Evolutionary conservation across 2,113 vertebrate genomes (phyloP).

Genomic region (Riparia riparia): DNA sequence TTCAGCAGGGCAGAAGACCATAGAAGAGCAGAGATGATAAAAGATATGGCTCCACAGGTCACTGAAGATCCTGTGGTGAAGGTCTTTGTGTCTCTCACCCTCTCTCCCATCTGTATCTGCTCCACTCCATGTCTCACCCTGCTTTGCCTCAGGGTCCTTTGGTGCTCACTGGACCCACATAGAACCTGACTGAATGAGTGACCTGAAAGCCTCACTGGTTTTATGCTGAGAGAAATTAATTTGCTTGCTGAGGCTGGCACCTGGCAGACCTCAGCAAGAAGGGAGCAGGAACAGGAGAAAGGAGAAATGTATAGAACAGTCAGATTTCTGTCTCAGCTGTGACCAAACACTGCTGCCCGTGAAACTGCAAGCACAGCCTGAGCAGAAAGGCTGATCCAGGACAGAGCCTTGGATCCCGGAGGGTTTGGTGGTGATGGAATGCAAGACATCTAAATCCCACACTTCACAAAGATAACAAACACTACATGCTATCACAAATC

Average conservation of each 20-base stretch:
- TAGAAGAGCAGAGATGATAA: neutral
- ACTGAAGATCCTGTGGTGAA: neutral
- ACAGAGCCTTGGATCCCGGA: neutral
- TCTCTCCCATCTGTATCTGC: neutral
- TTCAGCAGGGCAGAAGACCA: neutral
- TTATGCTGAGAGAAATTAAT: neutral
- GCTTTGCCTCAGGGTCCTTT: neutral
- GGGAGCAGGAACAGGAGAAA: neutral
- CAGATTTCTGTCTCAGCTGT: neutral
- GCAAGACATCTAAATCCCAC: neutral
- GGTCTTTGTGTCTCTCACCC: neutral
- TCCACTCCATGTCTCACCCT: neutral
- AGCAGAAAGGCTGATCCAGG: slow-evolving; percentile 9
- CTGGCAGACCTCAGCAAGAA: neutral
- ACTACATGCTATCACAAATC: neutral
- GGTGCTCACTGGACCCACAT: rapidly evolving
- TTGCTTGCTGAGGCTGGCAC: neutral
- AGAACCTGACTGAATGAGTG: neutral
- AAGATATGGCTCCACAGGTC: neutral
- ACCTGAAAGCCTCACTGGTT: neutral
- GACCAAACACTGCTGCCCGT: neutral
- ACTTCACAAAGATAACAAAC: neutral
- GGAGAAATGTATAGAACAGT: neutral
- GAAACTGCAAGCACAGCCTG: neutral
- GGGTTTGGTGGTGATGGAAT: neutral